These are phyloP conservation scores for Mola mola DNA, from an alignment of 2,113 vertebrate species.

Conservation along the genomic window DNA sequence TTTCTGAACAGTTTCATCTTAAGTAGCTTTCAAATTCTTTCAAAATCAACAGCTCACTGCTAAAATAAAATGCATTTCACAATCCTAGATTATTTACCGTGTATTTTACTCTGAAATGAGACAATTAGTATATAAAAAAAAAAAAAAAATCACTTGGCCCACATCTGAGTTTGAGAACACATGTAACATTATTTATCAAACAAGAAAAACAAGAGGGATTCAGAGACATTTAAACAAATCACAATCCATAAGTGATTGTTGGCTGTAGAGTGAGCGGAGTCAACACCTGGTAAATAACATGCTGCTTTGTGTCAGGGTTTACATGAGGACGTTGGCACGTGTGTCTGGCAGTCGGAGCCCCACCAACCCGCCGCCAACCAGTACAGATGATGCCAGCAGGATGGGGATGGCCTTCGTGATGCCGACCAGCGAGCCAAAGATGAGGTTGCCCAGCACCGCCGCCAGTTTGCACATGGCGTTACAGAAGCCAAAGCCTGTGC, in stretches of 20 bases:
- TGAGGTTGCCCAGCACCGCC: constrained; percentile 93
- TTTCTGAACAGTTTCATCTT: neutral
- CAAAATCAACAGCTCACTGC: constrained; percentile 45
- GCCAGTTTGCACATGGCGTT: constrained; percentile 95
- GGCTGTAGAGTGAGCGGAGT: constrained; percentile 32
- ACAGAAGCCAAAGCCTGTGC: constrained; percentile 94
- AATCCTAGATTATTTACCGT: constrained; percentile 35
- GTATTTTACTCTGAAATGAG: constrained; percentile 39
- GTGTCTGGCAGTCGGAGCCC: constrained; percentile 94
- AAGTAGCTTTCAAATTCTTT: constrained; percentile 20
- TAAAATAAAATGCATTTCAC: constrained; percentile 26
- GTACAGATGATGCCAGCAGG: constrained; percentile 90
- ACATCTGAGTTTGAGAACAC: constrained; percentile 3
- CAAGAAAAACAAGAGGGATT: constrained; percentile 16
- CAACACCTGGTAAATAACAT: constrained; percentile 58
- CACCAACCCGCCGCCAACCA: constrained; percentile 92
- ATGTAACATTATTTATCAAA: constrained; percentile 8
- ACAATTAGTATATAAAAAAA: no score
- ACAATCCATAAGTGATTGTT: neutral
- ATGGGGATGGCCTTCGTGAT: constrained; percentile 95
- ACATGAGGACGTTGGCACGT: constrained; percentile 94
- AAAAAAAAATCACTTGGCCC: neutral
- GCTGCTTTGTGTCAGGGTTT: constrained; percentile 48
- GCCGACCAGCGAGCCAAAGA: constrained; percentile 92
- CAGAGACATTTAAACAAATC: constrained; percentile 10